These are phyloP conservation scores for Bradypodion ventrale DNA, from an alignment of 2,797 vertebrate genomes.

Conservation along the genomic window DNA sequence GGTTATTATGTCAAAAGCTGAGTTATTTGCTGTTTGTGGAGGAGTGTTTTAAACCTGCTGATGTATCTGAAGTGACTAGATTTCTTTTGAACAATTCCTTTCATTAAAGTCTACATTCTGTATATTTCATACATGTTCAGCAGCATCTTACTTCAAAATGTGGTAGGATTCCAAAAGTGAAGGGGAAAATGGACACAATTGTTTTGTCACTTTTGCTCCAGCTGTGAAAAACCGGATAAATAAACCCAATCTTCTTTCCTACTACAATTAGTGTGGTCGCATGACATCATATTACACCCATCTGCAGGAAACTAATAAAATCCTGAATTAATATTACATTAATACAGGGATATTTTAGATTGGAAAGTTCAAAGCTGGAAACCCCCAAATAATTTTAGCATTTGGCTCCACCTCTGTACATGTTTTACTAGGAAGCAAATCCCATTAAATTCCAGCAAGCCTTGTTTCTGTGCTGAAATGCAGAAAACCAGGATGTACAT, in stretches of 20 bases:
- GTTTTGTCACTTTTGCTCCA: constrained; percentile 1
- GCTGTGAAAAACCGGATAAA: neutral
- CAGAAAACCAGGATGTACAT: too few species aligned
- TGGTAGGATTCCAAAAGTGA: neutral
- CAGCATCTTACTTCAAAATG: neutral
- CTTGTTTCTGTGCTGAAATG: neutral
- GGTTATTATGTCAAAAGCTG: neutral
- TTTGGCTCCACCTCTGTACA: neutral
- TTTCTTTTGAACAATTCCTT: neutral
- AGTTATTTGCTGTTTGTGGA: neutral
- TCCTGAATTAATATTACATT: neutral
- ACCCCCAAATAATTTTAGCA: neutral
- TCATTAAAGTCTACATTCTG: neutral
- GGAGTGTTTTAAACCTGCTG: neutral
- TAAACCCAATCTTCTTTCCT: constrained; percentile 1
- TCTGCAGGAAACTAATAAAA: constrained; percentile 2
- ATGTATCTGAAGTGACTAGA: neutral
- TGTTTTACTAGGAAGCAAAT: neutral
- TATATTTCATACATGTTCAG: neutral
- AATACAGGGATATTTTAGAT: neutral
- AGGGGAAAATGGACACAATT: neutral
- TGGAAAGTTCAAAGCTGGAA: neutral
- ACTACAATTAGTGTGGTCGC: constrained; percentile 8
- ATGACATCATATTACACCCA: neutral
- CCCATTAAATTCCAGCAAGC: neutral